Conservation (phyloP, 1,140 invertebrate species). For the Penaeus chinensis region DNA sequence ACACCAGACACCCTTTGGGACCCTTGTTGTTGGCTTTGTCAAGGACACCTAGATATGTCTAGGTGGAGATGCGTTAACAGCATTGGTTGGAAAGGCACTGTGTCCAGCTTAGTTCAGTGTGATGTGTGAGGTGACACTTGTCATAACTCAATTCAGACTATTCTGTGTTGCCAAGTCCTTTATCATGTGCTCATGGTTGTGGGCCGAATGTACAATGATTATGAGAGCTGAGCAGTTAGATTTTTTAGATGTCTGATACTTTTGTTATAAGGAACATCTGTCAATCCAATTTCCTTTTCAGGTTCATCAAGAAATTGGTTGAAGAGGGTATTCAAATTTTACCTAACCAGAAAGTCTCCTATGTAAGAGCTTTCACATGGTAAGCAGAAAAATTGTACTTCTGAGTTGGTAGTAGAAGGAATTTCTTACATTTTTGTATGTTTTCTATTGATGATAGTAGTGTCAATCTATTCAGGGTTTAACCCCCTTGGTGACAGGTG, state of each 20-base stretch:
- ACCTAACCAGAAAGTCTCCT: too few relatives aligned
- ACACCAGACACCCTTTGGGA: neutral
- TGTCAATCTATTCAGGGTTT: too few relatives aligned
- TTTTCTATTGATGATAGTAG: too few relatives aligned
- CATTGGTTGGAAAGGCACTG: slow-evolving; percentile 2
- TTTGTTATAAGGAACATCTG: too few relatives aligned
- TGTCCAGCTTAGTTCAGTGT: slow-evolving; percentile 15
- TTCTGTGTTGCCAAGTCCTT: neutral
- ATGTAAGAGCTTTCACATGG: too few relatives aligned
- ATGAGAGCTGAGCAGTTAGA: slow-evolving; percentile 17
- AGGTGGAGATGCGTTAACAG: neutral
- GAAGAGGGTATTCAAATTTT: too few relatives aligned
- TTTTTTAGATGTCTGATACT: neutral
- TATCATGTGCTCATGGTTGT: neutral
- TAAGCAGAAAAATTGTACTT: too few relatives aligned
- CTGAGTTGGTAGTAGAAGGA: too few relatives aligned
- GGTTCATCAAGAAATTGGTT: too few relatives aligned
- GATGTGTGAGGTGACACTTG: neutral
- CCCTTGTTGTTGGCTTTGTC: neutral
- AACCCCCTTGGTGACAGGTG: too few relatives aligned
- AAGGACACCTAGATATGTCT: neutral
- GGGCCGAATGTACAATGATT: slow-evolving; percentile 8
- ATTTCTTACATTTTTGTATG: too few relatives aligned
- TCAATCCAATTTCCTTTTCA: too few relatives aligned
- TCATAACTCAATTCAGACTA: slow-evolving; percentile 29